Conservation (phyloP, 64 coral and sea anemone genomes). For the Hydrozoanthus tunicans region DNA sequence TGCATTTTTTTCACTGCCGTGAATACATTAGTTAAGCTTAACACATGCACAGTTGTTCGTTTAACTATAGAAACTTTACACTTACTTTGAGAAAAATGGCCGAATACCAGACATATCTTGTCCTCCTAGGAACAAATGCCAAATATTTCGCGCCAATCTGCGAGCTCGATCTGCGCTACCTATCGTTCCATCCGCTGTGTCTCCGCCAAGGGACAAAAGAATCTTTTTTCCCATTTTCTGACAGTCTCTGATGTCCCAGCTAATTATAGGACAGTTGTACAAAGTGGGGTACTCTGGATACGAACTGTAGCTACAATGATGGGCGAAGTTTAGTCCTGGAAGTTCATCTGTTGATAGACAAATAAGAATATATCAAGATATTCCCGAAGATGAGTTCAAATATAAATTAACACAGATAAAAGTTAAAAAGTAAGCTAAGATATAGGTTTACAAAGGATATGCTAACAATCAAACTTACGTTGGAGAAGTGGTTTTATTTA, state of each 20-base stretch:
- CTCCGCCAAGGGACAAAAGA: conserved; percentile 83
- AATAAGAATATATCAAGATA: no score
- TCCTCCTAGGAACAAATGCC: conserved; percentile 77
- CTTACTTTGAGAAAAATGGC: conserved; percentile 76
- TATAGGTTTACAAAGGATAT: no score
- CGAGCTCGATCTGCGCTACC: conserved; percentile 43
- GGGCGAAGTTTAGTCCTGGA: conserved; percentile 84
- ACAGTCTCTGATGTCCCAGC: conserved; percentile 81
- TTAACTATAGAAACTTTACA: neutral
- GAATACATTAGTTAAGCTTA: no score
- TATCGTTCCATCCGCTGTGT: conserved; percentile 74
- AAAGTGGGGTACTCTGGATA: conserved; percentile 66
- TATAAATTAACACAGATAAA: no score
- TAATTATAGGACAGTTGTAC: conserved; percentile 75
- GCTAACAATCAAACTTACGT: no score
- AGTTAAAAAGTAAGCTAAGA: no score
- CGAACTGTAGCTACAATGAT: conserved; percentile 59
- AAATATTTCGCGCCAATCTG: conserved; percentile 64
- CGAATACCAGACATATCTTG: conserved; percentile 36
- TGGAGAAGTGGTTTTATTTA: no score
- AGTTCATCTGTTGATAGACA: conserved; percentile 18
- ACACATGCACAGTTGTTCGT: neutral
- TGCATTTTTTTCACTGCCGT: no score
- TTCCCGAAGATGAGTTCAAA: no score
- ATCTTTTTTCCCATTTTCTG: conserved; percentile 82